phyloP scores from a whole-genome alignment of 2,113 vertebrate genomes.

The Etia nguti region DNA sequence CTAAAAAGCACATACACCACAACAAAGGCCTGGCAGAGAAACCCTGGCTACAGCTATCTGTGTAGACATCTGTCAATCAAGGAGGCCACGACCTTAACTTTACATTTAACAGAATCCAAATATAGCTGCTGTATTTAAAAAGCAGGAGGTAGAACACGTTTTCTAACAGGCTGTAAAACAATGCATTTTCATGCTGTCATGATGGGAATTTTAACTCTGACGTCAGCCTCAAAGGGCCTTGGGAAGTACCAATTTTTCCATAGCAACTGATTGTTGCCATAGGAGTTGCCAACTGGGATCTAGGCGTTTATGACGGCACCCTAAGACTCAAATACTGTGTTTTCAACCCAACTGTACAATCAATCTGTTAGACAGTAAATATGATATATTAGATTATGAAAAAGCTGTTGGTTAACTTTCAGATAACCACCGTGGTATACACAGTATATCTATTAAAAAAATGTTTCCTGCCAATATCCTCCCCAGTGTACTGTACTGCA shows the following conservation, averaged over 20 bases:
- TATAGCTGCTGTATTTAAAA: not conserved
- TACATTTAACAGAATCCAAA: not conserved
- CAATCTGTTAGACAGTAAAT: not conserved
- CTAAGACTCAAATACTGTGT: not conserved
- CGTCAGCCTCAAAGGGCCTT: not conserved
- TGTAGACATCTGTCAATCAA: not conserved
- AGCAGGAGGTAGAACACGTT: not conserved
- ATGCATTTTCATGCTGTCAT: not conserved
- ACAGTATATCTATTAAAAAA: not conserved
- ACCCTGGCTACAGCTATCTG: not conserved
- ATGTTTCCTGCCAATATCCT: not conserved
- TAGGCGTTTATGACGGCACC: accelerated
- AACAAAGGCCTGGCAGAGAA: not conserved
- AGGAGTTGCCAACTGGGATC: not conserved
- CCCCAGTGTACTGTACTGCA: not conserved
- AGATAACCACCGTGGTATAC: not conserved
- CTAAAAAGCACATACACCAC: not conserved
- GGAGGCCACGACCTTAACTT: not conserved
- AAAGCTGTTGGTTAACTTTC: not conserved
- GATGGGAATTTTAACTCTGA: not conserved
- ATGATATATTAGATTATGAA: not conserved
- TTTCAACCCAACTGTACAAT: not conserved
- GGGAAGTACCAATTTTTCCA: not conserved
- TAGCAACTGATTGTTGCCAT: not conserved
- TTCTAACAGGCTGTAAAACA: not conserved